These are phyloP conservation scores for Stenoptilia bipunctidactyla DNA, from an alignment of 2,888 invertebrate species.

Conservation along the genomic window DNA sequence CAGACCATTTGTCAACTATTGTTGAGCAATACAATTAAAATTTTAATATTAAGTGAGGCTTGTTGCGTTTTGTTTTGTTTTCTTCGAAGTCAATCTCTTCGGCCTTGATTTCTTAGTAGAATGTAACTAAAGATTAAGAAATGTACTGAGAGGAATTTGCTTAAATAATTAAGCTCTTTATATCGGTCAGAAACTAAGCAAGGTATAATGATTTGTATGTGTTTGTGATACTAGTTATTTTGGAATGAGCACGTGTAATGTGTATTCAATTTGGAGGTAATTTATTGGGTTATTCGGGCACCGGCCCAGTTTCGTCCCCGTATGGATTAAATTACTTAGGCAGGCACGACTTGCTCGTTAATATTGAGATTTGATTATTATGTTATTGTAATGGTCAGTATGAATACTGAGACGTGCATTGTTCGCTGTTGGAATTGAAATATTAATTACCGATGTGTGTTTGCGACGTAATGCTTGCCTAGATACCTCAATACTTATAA, in stretches of 20 bases:
- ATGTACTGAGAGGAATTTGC: neutral
- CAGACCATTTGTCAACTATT: conserved; percentile 47
- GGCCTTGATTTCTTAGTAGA: conserved; percentile 19
- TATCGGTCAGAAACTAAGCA: neutral
- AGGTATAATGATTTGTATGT: neutral
- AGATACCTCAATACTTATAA: too few relatives aligned
- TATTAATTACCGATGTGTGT: too few relatives aligned
- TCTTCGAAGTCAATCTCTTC: conserved; percentile 21
- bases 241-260: neutral
- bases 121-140: neutral
- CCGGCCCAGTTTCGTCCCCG: neutral
- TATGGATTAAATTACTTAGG: neutral
- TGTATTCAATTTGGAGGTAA: neutral
- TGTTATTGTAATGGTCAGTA: too few relatives aligned
- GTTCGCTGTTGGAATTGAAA: too few relatives aligned
- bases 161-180: neutral
- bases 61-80: conserved; percentile 23
- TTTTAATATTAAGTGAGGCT: conserved; percentile 18
- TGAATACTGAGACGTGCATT: too few relatives aligned
- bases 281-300: neutral
- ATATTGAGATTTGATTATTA: too few relatives aligned
- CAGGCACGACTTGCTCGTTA: neutral
- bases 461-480: too few relatives aligned
- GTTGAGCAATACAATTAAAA: conserved; percentile 30
- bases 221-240: neutral